Evolutionary conservation across 2,797 vertebrate species (phyloP).

Genomic region (Fringilla coelebs): DNA sequence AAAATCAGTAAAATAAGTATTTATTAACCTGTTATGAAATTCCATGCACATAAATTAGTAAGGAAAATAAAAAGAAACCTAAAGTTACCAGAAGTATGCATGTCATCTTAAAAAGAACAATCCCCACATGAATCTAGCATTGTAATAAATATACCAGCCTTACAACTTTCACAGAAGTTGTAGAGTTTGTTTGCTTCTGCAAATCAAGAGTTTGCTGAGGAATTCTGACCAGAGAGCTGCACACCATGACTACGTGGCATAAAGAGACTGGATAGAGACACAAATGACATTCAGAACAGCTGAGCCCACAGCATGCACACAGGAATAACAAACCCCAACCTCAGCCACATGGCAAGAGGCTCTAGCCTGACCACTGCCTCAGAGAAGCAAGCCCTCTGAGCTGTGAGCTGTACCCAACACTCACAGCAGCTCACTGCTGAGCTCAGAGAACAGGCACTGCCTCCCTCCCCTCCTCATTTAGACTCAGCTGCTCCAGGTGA

Average conservation of each 20-base stretch:
- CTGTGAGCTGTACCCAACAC: not conserved
- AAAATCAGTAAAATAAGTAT: too few species aligned
- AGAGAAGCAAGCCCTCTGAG: not conserved
- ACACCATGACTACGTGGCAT: not conserved
- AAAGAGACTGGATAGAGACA: not conserved
- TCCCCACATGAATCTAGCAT: too few species aligned
- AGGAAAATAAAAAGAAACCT: too few species aligned
- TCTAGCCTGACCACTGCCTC: not conserved
- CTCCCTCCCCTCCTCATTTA: not conserved
- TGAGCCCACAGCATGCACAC: not conserved
- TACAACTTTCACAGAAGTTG: too few species aligned
- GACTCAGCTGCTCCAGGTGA: not conserved
- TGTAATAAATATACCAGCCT: too few species aligned
- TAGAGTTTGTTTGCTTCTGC: too few species aligned
- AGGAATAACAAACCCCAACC: not conserved
- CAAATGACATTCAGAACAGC: not conserved
- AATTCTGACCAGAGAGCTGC: not conserved
- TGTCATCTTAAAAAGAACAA: too few species aligned
- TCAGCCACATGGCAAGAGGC: not conserved
- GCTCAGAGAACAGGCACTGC: not conserved
- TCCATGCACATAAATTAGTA: too few species aligned
- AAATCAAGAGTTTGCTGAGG: not conserved
- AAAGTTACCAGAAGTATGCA: too few species aligned
- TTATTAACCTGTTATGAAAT: too few species aligned
- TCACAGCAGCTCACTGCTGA: not conserved